Conservation (phyloP, 2,113 vertebrate genomes). For the Bubalus kerabau region DNA sequence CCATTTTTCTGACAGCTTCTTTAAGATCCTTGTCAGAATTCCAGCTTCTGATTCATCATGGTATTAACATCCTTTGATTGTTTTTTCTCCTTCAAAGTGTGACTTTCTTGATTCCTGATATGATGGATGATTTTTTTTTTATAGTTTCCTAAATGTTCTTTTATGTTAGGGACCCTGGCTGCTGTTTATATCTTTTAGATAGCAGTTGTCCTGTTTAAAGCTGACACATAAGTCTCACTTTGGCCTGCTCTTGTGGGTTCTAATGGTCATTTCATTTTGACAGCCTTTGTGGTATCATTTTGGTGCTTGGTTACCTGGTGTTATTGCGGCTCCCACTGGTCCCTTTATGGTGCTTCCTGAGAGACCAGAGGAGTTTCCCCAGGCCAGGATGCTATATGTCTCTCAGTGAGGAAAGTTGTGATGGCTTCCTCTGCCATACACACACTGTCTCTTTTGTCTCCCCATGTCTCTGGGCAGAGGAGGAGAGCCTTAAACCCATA, state of each 20-base stretch:
- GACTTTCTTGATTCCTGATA: slow-evolving; percentile 20
- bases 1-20: not conserved
- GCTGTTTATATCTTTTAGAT: not conserved
- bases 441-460: not conserved
- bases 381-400: not conserved
- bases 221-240: not conserved
- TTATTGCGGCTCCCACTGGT: not conserved
- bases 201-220: not conserved
- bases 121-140: not conserved
- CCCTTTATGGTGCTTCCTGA: not conserved
- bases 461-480: not conserved
- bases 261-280: not conserved
- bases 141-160: not conserved
- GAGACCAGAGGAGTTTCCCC: not conserved
- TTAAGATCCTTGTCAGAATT: slow-evolving; percentile 3
- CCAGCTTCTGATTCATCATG: not conserved
- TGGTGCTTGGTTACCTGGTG: not conserved
- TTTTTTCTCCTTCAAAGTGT: not conserved
- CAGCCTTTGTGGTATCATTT: not conserved
- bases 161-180: not conserved
- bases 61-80: not conserved
- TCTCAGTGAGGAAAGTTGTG: not conserved
- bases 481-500: not conserved
- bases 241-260: not conserved
- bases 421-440: not conserved